Conservation (phyloP, 2,797 vertebrate species). For the Chaetodon trifasciatus region DNA sequence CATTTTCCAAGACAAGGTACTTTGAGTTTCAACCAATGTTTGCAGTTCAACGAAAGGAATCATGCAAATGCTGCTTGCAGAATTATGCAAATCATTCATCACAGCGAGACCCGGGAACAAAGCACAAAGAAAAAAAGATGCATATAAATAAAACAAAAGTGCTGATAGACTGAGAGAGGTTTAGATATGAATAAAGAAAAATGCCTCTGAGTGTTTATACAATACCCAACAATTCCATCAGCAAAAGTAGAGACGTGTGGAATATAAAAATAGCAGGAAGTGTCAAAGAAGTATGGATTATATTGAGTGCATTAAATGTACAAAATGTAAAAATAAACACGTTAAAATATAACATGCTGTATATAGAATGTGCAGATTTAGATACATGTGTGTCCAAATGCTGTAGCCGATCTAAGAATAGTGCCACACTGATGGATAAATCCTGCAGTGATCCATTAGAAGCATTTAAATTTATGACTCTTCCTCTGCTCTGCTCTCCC, state of each 20-base stretch:
- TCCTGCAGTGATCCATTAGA: slow-evolving; percentile 21
- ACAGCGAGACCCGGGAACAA: slow-evolving; percentile 18
- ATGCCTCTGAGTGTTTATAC: slow-evolving; percentile 11
- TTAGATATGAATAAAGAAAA: slow-evolving; percentile 30
- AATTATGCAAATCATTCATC: slow-evolving; percentile 48
- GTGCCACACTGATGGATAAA: neutral
- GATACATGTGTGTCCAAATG: neutral
- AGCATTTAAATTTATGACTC: slow-evolving; percentile 3
- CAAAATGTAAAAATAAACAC: neutral
- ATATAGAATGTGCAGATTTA: neutral
- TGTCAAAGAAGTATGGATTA: neutral
- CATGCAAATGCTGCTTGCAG: slow-evolving; percentile 22
- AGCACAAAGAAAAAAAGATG: slow-evolving; percentile 3
- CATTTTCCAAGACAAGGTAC: slow-evolving; percentile 18
- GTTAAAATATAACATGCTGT: neutral
- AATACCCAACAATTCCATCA: slow-evolving; percentile 3
- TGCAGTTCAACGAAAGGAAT: slow-evolving; percentile 27
- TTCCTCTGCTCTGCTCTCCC: neutral
- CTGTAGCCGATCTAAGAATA: neutral
- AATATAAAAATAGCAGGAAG: neutral
- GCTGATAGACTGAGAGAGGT: slow-evolving; percentile 22
- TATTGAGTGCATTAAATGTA: neutral
- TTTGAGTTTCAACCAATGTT: slow-evolving; percentile 44
- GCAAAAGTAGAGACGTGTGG: neutral
- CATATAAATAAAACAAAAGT: slow-evolving; percentile 42